A percentile compares a stretch with the other conserved stretches of the same genome.
Evolutionary conservation across 1,140 invertebrate species (phyloP).

Genomic region (Drosophila gunungcola): DNA sequence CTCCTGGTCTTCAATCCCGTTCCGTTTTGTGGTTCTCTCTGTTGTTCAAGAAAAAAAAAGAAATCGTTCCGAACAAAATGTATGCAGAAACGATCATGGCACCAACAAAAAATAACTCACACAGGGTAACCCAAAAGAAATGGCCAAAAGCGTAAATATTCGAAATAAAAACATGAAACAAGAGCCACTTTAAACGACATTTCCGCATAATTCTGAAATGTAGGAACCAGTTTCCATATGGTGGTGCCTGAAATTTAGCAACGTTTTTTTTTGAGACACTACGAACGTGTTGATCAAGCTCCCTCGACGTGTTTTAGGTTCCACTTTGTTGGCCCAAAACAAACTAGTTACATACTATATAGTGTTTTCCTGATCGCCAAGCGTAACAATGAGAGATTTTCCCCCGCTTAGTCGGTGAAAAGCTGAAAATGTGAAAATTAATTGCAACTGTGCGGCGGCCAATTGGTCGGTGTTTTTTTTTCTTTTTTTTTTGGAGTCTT

Average conservation of each 20-base stretch:
- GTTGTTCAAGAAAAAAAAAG: conserved; percentile 49
- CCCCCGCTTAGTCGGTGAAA: conserved; percentile 42
- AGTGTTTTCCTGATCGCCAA: conserved; percentile 35
- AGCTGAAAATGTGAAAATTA: conserved; percentile 66
- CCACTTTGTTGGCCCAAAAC: conserved; percentile 67
- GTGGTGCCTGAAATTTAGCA: conserved; percentile 48
- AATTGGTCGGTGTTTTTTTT: conserved; percentile 18
- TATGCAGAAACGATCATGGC: conserved; percentile 48
- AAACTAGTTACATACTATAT: conserved; percentile 42
- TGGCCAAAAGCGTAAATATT: conserved; percentile 24
- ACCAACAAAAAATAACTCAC: conserved; percentile 14
- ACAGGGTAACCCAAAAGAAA: conserved; percentile 32
- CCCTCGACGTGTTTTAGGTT: conserved; percentile 59
- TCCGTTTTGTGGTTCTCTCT: conserved; percentile 19
- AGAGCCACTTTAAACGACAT: conserved; percentile 56
- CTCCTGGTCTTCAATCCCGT: conserved; percentile 15
- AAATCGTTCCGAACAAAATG: conserved; percentile 50
- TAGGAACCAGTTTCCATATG: conserved; percentile 67
- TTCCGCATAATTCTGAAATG: conserved; percentile 76
- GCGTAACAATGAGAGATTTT: conserved; percentile 64
- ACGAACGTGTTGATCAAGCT: conserved; percentile 65
- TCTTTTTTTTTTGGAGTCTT: not conserved
- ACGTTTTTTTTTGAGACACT: conserved; percentile 31
- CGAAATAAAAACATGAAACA: conserved; percentile 40
- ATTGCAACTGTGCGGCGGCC: conserved; percentile 57